Conservation (phyloP, 2,888 invertebrate species). For the Agonopterix subpropinquella region DNA sequence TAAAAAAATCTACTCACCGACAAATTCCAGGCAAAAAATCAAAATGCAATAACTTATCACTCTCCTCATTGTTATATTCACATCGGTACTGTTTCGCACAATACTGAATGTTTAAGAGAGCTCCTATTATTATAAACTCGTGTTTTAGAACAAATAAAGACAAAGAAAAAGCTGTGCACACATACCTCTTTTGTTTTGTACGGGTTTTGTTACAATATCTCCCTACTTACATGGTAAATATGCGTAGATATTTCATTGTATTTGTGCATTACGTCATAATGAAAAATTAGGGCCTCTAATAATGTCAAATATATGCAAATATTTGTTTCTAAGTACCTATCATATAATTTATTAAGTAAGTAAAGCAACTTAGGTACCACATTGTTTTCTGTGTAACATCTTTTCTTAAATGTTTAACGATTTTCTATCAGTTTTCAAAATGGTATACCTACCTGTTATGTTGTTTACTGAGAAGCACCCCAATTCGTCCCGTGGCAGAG, state of each 20-base stretch:
- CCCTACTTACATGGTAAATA: constrained; percentile 15
- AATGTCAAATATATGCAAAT: neutral
- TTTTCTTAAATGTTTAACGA: too few species aligned
- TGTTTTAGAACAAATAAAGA: constrained; percentile 27
- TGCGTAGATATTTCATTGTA: constrained; percentile 14
- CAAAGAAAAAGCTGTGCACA: constrained; percentile 41
- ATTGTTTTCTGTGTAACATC: too few species aligned
- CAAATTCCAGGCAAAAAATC: constrained; percentile 25
- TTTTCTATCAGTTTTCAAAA: too few species aligned
- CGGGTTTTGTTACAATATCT: constrained; percentile 7
- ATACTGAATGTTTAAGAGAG: constrained; percentile 26
- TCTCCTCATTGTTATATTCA: constrained; percentile 26
- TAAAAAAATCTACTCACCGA: constrained; percentile 27
- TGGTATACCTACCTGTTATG: too few species aligned
- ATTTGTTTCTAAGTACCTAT: neutral
- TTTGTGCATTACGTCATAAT: constrained; percentile 16
- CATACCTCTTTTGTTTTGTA: constrained; percentile 27
- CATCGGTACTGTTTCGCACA: constrained; percentile 29
- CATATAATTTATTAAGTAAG: too few species aligned
- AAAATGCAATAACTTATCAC: constrained; percentile 29
- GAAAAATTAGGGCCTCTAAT: neutral
- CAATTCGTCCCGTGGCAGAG: too few species aligned
- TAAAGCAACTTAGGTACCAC: too few species aligned
- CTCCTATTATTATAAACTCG: constrained; percentile 29
- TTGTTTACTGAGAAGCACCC: too few species aligned